phyloP scores from a whole-genome alignment of 2,888 invertebrate genomes.

The Tanaodytes sp. region DNA sequence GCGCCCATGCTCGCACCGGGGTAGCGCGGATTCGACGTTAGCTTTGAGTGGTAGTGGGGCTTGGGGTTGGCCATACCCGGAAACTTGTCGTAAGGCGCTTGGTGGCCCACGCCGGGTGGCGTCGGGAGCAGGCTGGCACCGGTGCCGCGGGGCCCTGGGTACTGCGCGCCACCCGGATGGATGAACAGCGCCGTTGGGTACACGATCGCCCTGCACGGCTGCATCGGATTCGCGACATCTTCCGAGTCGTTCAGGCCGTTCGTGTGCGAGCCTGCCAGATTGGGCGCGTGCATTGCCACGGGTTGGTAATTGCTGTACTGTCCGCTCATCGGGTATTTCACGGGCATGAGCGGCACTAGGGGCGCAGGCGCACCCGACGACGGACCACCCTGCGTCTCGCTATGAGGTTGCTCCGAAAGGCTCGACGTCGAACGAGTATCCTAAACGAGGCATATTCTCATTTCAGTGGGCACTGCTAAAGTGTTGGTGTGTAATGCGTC shows the following conservation, averaged over 20 bases:
- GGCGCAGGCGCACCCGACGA: slow-evolving; percentile 60
- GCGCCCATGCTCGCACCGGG: slow-evolving; percentile 14
- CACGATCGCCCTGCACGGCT: slow-evolving; percentile 62
- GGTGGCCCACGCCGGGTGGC: slow-evolving; percentile 57
- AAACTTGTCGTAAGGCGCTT: slow-evolving; percentile 56
- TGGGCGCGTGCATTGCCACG: slow-evolving; percentile 59
- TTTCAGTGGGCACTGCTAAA: neutral
- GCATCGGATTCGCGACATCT: slow-evolving; percentile 63
- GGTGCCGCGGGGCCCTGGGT: slow-evolving; percentile 55
- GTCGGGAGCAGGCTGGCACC: slow-evolving; percentile 67
- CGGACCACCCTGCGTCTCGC: slow-evolving; percentile 60
- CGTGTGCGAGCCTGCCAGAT: slow-evolving; percentile 59
- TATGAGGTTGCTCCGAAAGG: slow-evolving; percentile 68
- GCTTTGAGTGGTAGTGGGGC: slow-evolving; percentile 57
- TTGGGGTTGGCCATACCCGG: too few relatives aligned
- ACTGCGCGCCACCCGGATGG: slow-evolving; percentile 59
- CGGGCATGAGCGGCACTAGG: slow-evolving; percentile 66
- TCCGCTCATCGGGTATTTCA: slow-evolving; percentile 66
- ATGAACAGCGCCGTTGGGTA: slow-evolving; percentile 66
- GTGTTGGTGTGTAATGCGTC: too few relatives aligned
- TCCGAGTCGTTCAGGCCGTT: slow-evolving; percentile 61
- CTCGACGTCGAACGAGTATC: slow-evolving; percentile 69
- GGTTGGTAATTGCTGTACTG: slow-evolving; percentile 67
- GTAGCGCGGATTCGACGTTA: slow-evolving; percentile 53
- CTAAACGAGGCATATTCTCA: slow-evolving; percentile 56